A percentile compares a stretch with the other conserved stretches of the same genome.
phyloP scores from a whole-genome alignment of 2,797 vertebrate genomes.

The Streptopelia turtur region DNA sequence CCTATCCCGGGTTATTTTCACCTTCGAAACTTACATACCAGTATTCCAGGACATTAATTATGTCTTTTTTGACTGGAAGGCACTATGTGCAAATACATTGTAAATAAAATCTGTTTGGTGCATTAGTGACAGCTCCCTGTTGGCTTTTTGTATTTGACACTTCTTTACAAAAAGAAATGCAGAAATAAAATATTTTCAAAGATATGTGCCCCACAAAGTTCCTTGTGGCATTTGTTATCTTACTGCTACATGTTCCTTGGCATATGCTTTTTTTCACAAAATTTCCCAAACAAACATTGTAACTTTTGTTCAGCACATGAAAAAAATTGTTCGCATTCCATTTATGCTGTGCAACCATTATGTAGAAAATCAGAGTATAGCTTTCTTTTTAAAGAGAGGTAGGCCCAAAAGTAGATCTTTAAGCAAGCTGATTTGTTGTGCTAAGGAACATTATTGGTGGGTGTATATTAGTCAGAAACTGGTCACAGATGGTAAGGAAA shows the following conservation, averaged over 20 bases:
- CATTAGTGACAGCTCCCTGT: constrained; percentile 8
- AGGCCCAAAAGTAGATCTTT: constrained; percentile 12
- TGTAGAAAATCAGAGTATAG: background rate
- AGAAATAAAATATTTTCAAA: constrained; percentile 55
- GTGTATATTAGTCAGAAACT: constrained; percentile 19
- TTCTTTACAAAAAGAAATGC: constrained; percentile 5
- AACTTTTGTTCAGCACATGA: constrained; percentile 35
- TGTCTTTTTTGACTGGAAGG: background rate
- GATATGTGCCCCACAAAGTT: background rate
- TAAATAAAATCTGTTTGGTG: constrained; percentile 20
- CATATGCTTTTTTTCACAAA: background rate
- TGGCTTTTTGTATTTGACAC: background rate
- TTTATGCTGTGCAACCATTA: background rate
- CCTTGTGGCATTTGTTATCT: constrained; percentile 56
- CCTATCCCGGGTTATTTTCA: background rate
- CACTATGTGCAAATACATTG: background rate
- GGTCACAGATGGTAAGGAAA: background rate
- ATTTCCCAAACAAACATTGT: background rate
- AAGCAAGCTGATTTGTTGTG: background rate
- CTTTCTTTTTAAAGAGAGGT: background rate
- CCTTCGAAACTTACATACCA: background rate
- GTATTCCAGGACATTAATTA: background rate
- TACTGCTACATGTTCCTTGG: constrained; percentile 23
- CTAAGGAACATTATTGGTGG: background rate
- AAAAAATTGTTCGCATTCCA: constrained; percentile 22